phyloP scores from a whole-genome alignment of 2,888 invertebrate species.

The Mellilla xanthometata region DNA sequence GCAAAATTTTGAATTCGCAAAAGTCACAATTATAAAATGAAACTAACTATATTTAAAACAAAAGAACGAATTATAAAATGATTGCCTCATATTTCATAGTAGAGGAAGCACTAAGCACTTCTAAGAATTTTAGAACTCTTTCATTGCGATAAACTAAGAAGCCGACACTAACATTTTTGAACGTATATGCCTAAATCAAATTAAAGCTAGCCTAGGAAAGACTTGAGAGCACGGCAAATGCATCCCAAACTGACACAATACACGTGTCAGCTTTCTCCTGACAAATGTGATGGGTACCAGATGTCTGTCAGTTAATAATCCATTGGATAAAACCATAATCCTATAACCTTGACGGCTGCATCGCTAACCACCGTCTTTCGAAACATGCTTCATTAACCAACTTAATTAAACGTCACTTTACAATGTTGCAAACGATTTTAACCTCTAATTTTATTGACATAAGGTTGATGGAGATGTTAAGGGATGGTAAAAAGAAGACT shows the following conservation, averaged over 20 bases:
- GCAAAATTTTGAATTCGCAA: too few species aligned
- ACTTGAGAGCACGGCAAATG: too few species aligned
- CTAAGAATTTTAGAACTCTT: too few species aligned
- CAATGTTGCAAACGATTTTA: neutral
- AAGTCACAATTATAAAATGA: too few species aligned
- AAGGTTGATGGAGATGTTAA: neutral
- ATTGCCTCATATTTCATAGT: too few species aligned
- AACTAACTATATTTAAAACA: too few species aligned
- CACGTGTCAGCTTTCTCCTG: conserved; percentile 4
- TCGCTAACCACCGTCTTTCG: conserved; percentile 14
- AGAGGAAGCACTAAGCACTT: too few species aligned
- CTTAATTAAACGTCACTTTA: neutral
- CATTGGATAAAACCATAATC: conserved; percentile 17
- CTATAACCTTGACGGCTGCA: conserved; percentile 19
- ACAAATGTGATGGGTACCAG: conserved; percentile 12
- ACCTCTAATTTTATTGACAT: neutral
- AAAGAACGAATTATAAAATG: too few species aligned
- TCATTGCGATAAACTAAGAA: too few species aligned
- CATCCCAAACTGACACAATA: neutral
- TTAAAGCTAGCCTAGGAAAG: too few species aligned
- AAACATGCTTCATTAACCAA: conserved; percentile 12
- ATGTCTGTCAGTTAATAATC: conserved; percentile 22
- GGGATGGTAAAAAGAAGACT: neutral
- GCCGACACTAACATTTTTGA: too few species aligned
- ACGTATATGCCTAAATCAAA: too few species aligned